Base-by-base conservation (phyloP, 37 sponge, comb jelly and placozoan species). In the Axinella damicornis region DNA sequence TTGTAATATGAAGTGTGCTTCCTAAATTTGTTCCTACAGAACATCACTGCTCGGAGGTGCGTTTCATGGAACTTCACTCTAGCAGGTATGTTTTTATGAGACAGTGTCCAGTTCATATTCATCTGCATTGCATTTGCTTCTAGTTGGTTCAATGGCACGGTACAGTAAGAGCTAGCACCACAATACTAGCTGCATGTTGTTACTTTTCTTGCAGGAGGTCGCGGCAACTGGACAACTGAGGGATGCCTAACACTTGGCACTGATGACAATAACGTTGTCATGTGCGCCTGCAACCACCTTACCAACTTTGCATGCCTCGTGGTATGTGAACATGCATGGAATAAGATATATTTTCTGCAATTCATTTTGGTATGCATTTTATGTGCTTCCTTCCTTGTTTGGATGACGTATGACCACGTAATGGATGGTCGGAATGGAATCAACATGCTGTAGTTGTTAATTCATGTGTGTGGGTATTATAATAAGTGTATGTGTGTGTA, bases 251-350 rank as follows among this genome's bases (percentile, higher is more conserved):
- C 73, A 17, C 38, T 53, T 6, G 20, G 14, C 4, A 21, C 33
- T 16, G 46, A 66, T 38, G 53, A 69, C 13, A 46, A 52, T 36
- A 77, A 67, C 1, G 71, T 20, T 57, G 77, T 91, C 36, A 32
- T 52, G 9, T 91, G 91, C 61, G 57, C 69, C 4, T 91, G 91
- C 70, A 63, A 57, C 70, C 91, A 91, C 81, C 72, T 91, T 21
- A 91, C 91, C 21, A 85, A 91, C 63, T 91, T 91, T 81, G 91
- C 82, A 38, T 21, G 74, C 2, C 54, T 91, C n/a, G 79, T 91
- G 81, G 91, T 91, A 71, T 81, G 91, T 80, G 6, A 60, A n/a
- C 39, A 55, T 35, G 5, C 1, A 5, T 9, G 9, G 46, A 4
- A 46, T 46, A 46, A 9, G 9, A 12, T n/a, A 71, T 19, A 39